phyloP scores from a whole-genome alignment of 92 coral and sea anemone genomes.

The Porites rus region DNA sequence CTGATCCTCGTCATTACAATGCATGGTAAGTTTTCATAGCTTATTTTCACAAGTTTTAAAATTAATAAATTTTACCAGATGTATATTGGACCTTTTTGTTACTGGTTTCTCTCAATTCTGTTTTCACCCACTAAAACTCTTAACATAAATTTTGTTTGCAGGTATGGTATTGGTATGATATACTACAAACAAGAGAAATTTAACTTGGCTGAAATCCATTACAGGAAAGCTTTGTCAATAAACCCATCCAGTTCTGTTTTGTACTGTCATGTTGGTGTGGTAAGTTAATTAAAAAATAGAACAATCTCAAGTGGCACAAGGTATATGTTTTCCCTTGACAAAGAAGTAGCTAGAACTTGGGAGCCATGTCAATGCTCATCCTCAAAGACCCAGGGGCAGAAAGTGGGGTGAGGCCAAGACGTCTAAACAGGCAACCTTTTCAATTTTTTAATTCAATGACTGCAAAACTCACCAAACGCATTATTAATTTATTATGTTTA shows the following conservation, averaged over 20 bases:
- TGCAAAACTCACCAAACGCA: too few relatives aligned
- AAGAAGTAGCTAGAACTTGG: too few relatives aligned
- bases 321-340: background rate
- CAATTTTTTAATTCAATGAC: too few relatives aligned
- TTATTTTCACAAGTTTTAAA: background rate
- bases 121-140: background rate
- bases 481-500: too few relatives aligned
- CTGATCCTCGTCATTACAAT: slow-evolving; percentile 97
- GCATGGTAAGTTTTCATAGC: slow-evolving; percentile 82
- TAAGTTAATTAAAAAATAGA: slow-evolving; percentile 33
- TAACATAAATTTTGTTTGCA: slow-evolving; percentile 15
- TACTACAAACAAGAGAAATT: slow-evolving; percentile 98
- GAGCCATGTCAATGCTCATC: too few relatives aligned
- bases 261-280: slow-evolving; percentile 98
- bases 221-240: slow-evolving; percentile 93
- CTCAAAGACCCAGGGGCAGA: too few relatives aligned
- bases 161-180: slow-evolving; percentile 99
- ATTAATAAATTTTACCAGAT: too few relatives aligned
- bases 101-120: background rate
- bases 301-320: background rate
- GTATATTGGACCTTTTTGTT: too few relatives aligned
- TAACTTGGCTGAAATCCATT: slow-evolving; percentile 97
- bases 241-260: slow-evolving; percentile 98
- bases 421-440: too few relatives aligned
- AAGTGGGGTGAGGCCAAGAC: too few relatives aligned